These are phyloP conservation scores for Cataglyphis hispanica DNA, from an alignment of 1,140 invertebrate species.

Conservation along the genomic window DNA sequence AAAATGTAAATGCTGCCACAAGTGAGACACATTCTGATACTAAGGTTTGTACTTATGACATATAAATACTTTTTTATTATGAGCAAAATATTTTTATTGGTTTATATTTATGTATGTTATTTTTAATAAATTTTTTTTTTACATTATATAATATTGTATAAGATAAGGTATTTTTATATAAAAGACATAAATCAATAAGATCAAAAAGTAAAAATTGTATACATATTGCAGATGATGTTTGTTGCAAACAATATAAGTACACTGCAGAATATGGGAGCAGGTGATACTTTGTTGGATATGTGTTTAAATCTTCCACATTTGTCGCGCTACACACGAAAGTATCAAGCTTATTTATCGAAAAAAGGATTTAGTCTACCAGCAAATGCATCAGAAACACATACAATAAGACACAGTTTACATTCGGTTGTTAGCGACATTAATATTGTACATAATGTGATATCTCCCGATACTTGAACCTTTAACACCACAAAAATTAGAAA, in stretches of 20 bases:
- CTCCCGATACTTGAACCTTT: constrained; percentile 96
- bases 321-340: constrained; percentile 91
- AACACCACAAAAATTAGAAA: constrained; percentile 92
- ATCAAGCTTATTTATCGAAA: constrained; percentile 90
- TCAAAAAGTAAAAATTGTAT: neutral
- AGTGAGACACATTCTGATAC: constrained; percentile 79
- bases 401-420: constrained; percentile 91
- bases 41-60: constrained; percentile 75
- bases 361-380: constrained; percentile 90
- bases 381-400: constrained; percentile 91
- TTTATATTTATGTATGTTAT: constrained; percentile 8
- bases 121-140: constrained; percentile 8
- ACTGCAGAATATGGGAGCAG: constrained; percentile 91
- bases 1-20: constrained; percentile 73
- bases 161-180: constrained; percentile 33
- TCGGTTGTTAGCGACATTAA: constrained; percentile 93
- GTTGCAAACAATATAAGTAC: constrained; percentile 86
- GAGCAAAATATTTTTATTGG: constrained; percentile 8
- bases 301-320: constrained; percentile 92
- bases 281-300: constrained; percentile 92
- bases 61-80: constrained; percentile 42
- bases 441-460: constrained; percentile 93
- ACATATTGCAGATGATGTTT: constrained; percentile 84
- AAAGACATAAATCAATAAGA: constrained; percentile 24
- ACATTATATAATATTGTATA: neutral